Conservation (phyloP, 2,113 vertebrate species). For the Tringa solitaria region DNA sequence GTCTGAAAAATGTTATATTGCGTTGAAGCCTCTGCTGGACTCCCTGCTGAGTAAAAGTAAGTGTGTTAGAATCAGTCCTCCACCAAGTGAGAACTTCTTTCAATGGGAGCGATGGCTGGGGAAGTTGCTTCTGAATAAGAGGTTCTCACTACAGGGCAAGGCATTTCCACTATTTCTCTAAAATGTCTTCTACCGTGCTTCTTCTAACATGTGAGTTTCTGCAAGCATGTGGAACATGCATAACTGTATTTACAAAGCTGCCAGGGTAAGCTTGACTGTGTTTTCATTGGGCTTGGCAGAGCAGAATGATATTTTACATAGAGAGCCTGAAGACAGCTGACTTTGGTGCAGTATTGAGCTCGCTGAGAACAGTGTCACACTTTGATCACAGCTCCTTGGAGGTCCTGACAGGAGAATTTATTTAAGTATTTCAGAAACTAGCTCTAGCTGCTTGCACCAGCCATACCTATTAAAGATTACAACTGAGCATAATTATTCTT, state of each 20-base stretch:
- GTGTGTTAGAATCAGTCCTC: background rate
- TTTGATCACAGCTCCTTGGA: background rate
- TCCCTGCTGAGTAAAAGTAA: background rate
- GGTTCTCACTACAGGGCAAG: background rate
- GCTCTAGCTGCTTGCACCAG: background rate
- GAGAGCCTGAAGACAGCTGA: background rate
- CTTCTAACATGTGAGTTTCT: background rate
- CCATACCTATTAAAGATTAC: background rate
- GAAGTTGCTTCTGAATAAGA: background rate
- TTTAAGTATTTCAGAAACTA: background rate
- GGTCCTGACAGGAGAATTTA: background rate
- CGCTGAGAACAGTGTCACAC: fast-evolving
- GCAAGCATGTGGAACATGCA: background rate
- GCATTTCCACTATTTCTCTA: background rate
- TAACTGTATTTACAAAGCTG: background rate
- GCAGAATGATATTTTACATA: background rate
- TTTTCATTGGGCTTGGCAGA: background rate
- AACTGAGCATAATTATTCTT: background rate
- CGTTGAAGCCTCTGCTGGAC: background rate
- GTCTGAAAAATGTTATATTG: background rate
- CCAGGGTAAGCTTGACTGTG: background rate
- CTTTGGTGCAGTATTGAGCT: background rate
- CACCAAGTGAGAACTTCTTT: background rate
- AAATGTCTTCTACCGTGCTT: background rate
- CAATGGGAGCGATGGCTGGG: background rate